These are phyloP conservation scores for Dryocosmus kuriphilus DNA, from an alignment of 2,888 invertebrate genomes.

Conservation along the genomic window DNA sequence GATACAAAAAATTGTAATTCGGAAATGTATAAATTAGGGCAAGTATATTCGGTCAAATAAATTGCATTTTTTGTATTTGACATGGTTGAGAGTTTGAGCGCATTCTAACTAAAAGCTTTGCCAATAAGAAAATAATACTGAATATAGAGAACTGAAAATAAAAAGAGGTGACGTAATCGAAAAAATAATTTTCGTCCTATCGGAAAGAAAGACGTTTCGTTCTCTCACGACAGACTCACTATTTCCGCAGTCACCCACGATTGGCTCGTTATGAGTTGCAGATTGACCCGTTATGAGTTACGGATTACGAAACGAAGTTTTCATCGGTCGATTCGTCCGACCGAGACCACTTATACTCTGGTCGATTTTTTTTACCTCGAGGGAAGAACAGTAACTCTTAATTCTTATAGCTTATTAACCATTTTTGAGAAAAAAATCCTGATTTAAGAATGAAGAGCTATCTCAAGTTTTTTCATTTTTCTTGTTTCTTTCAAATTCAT, in stretches of 20 bases:
- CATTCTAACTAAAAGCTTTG: too few relatives aligned
- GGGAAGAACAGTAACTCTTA: slow-evolving; percentile 24
- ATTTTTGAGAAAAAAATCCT: neutral
- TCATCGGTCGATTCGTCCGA: slow-evolving; percentile 33
- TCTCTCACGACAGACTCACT: slow-evolving; percentile 22
- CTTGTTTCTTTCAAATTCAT: neutral
- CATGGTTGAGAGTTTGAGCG: too few relatives aligned
- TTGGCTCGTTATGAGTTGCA: slow-evolving; percentile 50
- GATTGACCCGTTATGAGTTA: slow-evolving; percentile 47
- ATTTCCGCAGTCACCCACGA: slow-evolving; percentile 45
- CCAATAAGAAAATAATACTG: neutral
- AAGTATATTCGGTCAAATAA: too few relatives aligned
- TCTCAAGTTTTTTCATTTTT: neutral
- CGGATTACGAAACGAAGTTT: slow-evolving; percentile 50
- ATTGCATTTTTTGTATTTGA: too few relatives aligned
- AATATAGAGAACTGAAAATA: neutral
- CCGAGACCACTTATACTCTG: slow-evolving; percentile 29
- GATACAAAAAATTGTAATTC: too few relatives aligned
- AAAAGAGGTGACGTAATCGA: neutral
- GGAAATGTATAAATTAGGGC: too few relatives aligned
- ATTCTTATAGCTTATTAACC: slow-evolving; percentile 21
- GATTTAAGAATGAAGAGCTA: neutral
- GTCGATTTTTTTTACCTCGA: slow-evolving; percentile 15
- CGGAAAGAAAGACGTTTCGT: neutral
- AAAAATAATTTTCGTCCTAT: neutral